Evolutionary conservation across 2,113 vertebrate genomes (phyloP).

Genomic region (Mixornis gularis): DNA sequence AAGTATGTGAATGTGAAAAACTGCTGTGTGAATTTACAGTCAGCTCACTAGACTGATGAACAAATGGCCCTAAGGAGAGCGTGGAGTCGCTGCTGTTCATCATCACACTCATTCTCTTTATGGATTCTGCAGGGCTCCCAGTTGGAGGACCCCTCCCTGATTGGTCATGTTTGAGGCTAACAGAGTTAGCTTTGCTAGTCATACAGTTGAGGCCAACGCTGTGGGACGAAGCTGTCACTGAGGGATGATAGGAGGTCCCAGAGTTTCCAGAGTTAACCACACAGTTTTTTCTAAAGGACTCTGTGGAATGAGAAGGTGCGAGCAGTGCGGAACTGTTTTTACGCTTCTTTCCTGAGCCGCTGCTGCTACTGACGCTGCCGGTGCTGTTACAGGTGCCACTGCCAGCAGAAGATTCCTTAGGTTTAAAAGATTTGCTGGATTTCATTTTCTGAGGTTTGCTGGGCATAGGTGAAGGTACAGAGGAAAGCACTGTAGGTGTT

Average conservation of each 20-base stretch:
- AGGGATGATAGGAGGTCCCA: constrained; percentile 83
- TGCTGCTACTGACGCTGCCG: constrained; percentile 74
- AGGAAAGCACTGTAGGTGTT: constrained; percentile 92
- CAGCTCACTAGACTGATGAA: constrained; percentile 88
- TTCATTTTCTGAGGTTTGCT: constrained; percentile 92
- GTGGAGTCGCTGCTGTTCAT: constrained; percentile 97
- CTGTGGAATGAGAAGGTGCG: constrained; percentile 81
- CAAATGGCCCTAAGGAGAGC: constrained; percentile 92
- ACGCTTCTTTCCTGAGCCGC: constrained; percentile 92
- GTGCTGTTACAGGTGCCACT: constrained; percentile 77
- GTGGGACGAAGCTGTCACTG: constrained; percentile 79
- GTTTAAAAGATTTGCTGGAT: constrained; percentile 84
- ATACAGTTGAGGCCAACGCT: constrained; percentile 85
- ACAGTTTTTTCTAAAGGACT: constrained; percentile 94
- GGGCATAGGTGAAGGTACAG: constrained; percentile 84
- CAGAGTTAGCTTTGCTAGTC: constrained; percentile 81
- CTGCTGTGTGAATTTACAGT: constrained; percentile 70
- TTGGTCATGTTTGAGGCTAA: constrained; percentile 85
- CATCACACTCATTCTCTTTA: constrained; percentile 97
- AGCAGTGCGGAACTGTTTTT: constrained; percentile 87
- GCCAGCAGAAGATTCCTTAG: constrained; percentile 81
- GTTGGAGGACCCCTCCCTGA: constrained; percentile 82
- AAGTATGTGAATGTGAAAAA: constrained; percentile 79
- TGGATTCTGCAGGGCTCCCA: constrained; percentile 89
- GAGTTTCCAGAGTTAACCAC: constrained; percentile 81